Percentiles rank a stretch among this genome's conserved stretches.
phyloP scores from a whole-genome alignment of 2,888 invertebrate species.

The Ellobium chinense region DNA sequence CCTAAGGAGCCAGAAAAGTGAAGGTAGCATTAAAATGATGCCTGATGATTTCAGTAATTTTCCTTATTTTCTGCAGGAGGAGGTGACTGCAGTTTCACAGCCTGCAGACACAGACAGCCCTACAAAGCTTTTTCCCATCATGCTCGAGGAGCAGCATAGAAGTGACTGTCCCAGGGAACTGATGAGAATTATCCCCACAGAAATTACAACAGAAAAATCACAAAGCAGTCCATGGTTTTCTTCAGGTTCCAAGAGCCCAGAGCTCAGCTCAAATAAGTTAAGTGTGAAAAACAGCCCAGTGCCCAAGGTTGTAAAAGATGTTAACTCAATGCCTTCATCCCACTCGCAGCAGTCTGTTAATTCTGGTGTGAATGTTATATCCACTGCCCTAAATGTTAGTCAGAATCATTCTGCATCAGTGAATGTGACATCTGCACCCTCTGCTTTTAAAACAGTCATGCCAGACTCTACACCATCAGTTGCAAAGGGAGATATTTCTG shows the following conservation, averaged over 20 bases:
- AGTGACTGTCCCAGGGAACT: constrained; percentile 40
- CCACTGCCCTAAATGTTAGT: background rate
- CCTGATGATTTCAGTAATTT: too few species aligned
- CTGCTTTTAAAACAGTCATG: background rate
- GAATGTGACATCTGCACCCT: background rate
- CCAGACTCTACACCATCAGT: constrained; percentile 4
- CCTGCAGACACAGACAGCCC: too few species aligned
- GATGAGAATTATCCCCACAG: constrained; percentile 40
- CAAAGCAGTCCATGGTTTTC: constrained; percentile 33
- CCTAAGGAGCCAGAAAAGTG: too few species aligned
- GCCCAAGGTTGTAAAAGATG: background rate
- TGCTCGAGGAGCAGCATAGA: constrained; percentile 25
- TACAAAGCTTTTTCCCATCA: background rate
- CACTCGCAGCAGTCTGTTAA: background rate
- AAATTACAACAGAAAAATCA: constrained; percentile 37
- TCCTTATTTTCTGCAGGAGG: too few species aligned
- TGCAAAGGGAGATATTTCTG: constrained; percentile 17
- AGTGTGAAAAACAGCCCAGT: constrained; percentile 24
- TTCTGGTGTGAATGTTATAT: background rate
- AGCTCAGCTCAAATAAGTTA: background rate
- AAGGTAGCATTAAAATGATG: too few species aligned
- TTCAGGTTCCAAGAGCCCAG: constrained; percentile 11
- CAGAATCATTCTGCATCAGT: background rate
- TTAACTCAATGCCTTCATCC: background rate
- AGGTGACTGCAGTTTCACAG: too few species aligned